phyloP scores from a whole-genome alignment of 2,113 vertebrate genomes.

The Xenotilapia flavipinnis region DNA sequence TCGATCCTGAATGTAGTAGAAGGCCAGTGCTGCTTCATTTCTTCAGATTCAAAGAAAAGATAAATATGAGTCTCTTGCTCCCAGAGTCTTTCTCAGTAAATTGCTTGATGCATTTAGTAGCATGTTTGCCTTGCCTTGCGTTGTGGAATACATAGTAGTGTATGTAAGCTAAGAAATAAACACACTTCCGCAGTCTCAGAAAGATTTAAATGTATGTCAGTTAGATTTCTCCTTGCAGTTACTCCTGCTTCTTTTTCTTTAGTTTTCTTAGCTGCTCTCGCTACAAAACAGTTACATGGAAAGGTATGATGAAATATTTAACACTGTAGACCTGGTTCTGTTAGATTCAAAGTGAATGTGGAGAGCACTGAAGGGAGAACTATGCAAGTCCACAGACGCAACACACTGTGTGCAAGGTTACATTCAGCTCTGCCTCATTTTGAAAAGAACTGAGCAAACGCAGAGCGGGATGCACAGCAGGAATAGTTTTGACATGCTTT shows the following conservation, averaged over 20 bases:
- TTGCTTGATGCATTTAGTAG: not conserved
- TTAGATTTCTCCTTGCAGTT: not conserved
- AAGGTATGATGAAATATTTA: slow-evolving; percentile 46
- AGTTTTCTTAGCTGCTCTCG: not conserved
- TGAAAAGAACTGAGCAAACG: not conserved
- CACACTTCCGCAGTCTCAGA: not conserved
- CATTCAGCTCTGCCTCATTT: not conserved
- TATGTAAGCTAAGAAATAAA: not conserved
- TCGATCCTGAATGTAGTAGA: not conserved
- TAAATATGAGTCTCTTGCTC: not conserved
- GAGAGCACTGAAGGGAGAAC: not conserved
- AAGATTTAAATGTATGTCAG: not conserved
- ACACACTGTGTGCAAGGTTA: not conserved
- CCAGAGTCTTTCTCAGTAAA: not conserved
- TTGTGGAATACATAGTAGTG: not conserved
- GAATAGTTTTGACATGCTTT: not conserved
- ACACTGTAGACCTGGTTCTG: slow-evolving; percentile 26
- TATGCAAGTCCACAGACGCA: not conserved
- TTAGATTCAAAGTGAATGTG: slow-evolving; percentile 39
- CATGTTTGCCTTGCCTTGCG: not conserved
- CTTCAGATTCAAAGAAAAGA: not conserved
- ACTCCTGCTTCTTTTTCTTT: not conserved
- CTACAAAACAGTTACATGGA: slow-evolving; percentile 29
- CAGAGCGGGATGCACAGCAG: not conserved
- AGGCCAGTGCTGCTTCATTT: slow-evolving; percentile 16